Evolutionary conservation across 2,888 invertebrate species (phyloP), one percentile per base, ranked within the genome.

Genomic region (Dolichopus griseipennis): DNA sequence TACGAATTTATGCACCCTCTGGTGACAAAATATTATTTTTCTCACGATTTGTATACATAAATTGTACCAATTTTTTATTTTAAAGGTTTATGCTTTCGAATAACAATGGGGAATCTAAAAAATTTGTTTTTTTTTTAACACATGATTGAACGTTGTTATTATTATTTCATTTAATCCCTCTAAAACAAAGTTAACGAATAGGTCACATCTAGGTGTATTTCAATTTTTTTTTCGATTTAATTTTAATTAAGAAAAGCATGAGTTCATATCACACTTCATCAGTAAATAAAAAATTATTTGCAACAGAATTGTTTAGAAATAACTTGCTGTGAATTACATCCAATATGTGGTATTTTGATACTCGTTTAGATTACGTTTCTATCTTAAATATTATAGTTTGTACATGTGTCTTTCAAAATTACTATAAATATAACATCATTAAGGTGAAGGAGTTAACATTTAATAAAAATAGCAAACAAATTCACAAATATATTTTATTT

Each of bases 21-120:
- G 52, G 52, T 52, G 52, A 52, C 52, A 52, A 52, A 52, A 52
- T 52, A 52, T 52, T n/a, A 37, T 37, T 37, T 18, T 52, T 52
- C 52, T 52, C 52, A 52, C 52, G 52, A 52, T n/a, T 52, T 18
- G 1, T 52, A 12, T 52, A 18, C 18, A 2, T 52, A 52, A 15
- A 52, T 52, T 41, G 27, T 27, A 41, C 41, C 41, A 41, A 41
- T 41, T 41, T 41, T 27, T 27, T 27, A 4, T 27, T 27, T 27
- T 27, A 5, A 27, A 27, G 27, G 27, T 27, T 27, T 5, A 4
- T 4, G 5, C 5, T 27, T 27, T 5, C 27, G 27, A 27, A 27
- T 27, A 52, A 52, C 52, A 12, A 52, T 52, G 52, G 52, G 52
- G 52, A 52, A 52, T 18, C 52, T 52, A 52, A 41, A 41, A 41